phyloP scores from a whole-genome alignment of 64 coral and sea anemone genomes.

The Pocillopora verrucosa region DNA sequence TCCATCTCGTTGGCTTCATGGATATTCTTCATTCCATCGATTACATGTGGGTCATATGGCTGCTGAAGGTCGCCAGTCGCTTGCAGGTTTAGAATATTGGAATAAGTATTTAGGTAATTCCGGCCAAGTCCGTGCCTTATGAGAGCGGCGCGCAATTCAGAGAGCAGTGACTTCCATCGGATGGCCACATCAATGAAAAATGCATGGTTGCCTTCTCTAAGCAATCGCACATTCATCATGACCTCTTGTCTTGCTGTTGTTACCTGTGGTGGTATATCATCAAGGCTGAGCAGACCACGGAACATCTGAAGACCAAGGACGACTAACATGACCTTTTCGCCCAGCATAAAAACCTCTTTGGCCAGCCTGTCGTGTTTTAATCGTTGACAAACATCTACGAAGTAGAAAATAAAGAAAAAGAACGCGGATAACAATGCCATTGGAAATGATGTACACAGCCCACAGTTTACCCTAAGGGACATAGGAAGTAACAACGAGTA shows the following conservation, averaged over 20 bases:
- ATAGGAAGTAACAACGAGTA: too few species aligned
- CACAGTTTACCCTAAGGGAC: too few species aligned
- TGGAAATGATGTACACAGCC: too few species aligned
- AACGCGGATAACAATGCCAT: too few species aligned
- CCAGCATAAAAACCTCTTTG: constrained; percentile 31
- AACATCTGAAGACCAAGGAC: constrained; percentile 27
- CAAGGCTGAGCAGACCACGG: constrained; percentile 27
- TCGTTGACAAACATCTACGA: constrained; percentile 20
- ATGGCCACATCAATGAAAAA: constrained; percentile 31
- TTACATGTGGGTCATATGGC: constrained; percentile 27
- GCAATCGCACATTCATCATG: constrained; percentile 31
- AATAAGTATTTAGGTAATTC: constrained; percentile 33
- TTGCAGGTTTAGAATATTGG: constrained; percentile 28
- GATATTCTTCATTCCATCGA: constrained; percentile 25
- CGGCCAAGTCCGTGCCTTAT: constrained; percentile 26
- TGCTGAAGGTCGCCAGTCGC: constrained; percentile 25
- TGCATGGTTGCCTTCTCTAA: constrained; percentile 19
- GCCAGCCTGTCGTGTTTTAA: constrained; percentile 12
- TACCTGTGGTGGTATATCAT: constrained; percentile 31
- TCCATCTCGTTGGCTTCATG: constrained; percentile 30
- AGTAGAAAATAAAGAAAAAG: constrained; percentile 26
- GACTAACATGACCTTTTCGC: constrained; percentile 33
- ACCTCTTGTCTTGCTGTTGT: constrained; percentile 28
- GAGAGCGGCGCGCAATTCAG: constrained; percentile 29
- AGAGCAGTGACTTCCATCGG: constrained; percentile 27